Base-by-base conservation (phyloP, 2,113 vertebrate species). In the Danionella cerebrum region DNA sequence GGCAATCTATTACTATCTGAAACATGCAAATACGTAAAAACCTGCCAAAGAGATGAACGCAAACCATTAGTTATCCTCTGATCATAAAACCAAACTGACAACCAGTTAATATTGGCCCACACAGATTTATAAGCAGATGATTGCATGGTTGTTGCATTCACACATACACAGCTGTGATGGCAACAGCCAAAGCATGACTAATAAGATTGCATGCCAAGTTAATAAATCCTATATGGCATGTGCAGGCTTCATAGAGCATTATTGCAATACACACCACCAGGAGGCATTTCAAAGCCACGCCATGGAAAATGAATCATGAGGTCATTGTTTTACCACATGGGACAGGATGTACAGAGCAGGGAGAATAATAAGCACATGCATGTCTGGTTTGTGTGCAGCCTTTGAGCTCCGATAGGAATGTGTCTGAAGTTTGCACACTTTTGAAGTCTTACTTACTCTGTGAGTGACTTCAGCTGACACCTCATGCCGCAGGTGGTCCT, bases 11-110 rank as follows among this genome's bases (percentile, higher is more conserved):
- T 66, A 21, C 54, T 64, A 53, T 84, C 81, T 22, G 79, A 84
- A 16, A 68, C 51, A 14, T 77, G 78, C 3, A 84, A 52, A 65
- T 74, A 84, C 6, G 79, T 72, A 72, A 80, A 81, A 6, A 48
- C 80, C 87, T 88, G 76, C 0, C 6, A 50, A 70, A 67, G 8
- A 60, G 21, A 39, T 5, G 63, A 57, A 21, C 35, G 6, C 57
- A 31, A 21, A 19, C 12, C 11, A 16, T 19, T 48, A 47, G 19
- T 21, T 44, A 47, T 12, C 21, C 2, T 33, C 13, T 52, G 11
- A 5, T 21, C 11, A 36, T 21, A 54, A 36, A 54, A 55, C 19
- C 10, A 55, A 55, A 55, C 29, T 10, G 18, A 38, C 16, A 19
- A 10, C 2, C 53, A 41, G 39, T 22, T n/a, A 33, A 41, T 22